phyloP scores from a whole-genome alignment of 2,113 vertebrate species.

The Sebastes fasciatus region DNA sequence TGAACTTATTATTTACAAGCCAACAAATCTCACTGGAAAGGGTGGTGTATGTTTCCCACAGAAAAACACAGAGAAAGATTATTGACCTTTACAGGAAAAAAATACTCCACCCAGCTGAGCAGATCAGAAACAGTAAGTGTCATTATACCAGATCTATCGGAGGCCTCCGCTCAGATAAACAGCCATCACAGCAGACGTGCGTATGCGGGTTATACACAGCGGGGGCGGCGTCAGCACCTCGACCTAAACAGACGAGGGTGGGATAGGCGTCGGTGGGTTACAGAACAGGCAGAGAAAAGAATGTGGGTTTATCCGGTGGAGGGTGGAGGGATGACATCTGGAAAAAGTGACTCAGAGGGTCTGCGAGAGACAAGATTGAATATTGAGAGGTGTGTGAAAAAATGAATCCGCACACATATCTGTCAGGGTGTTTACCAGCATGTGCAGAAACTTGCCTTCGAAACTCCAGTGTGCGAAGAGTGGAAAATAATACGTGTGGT shows the following conservation, averaged over 20 bases:
- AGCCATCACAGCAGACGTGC: conserved; percentile 24
- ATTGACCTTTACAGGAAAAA: not conserved
- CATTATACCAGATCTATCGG: conserved; percentile 28
- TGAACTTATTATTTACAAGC: not conserved
- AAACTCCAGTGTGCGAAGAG: not conserved
- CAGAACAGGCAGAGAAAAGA: not conserved
- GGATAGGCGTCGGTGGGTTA: no score
- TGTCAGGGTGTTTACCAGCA: not conserved
- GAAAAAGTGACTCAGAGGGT: not conserved
- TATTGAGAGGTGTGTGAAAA: not conserved
- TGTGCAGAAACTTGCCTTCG: not conserved
- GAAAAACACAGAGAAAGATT: not conserved
- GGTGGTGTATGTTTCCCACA: not conserved
- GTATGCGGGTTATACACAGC: not conserved
- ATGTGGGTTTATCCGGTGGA: not conserved
- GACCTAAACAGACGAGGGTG: conserved; percentile 9
- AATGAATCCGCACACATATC: not conserved
- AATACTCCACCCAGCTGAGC: not conserved
- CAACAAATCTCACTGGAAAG: not conserved
- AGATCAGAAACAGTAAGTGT: not conserved
- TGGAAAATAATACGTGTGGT: not conserved
- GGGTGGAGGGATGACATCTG: not conserved
- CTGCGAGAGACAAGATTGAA: not conserved
- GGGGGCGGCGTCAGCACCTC: accelerated
- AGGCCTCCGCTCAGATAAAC: not conserved